Evolutionary conservation across 2,797 vertebrate genomes (phyloP), one percentile per base, ranked within the genome.

Genomic region (Paramormyrops hopkinsi): DNA sequence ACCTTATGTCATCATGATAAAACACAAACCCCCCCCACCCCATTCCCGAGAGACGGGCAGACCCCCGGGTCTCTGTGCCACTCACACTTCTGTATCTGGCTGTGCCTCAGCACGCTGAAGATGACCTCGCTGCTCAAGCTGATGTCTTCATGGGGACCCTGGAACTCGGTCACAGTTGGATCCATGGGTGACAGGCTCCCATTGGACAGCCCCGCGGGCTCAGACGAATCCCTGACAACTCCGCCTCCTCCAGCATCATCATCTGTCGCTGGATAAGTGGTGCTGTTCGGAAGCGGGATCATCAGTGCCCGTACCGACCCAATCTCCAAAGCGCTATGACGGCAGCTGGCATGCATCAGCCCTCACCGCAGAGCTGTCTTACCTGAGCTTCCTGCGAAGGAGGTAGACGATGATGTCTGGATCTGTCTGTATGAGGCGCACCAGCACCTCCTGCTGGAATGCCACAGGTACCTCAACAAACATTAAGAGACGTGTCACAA

Each of bases 331-430:
- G 69, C 69, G 14, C 69, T 14, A 12, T 5, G 9, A 6, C 5
- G 1, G 29, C 33, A 4, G 69, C 11, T 0, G 9, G 33, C 69
- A 25, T 41, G 69, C 33, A 19, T 7, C 14, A 19, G 33, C 2
- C 69, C 33, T 76, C 69, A 17, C 2, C 1, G 33, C 29, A 7
- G 29, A 3, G 12, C 25, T 17, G 14, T 76, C 4, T 0, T 89
- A 93, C 89, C 94, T 95, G 93, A 97, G 93, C 90, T 97, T 99
- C 93, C 98, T 96, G 41, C 97, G 96, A 90, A 98, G 92, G 46
- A 99, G 96, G 91, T 97, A 97, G 92, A 98, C 97, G 3, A 98
- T 97, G 92, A 98, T 96, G 90, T 99, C 98, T 0, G 98, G 97
- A 76, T 98, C 98, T 0, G 96, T 97, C 93, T 97, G 97, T 94